Base-by-base conservation (phyloP, 2,888 invertebrate genomes). In the Drosophila merina region DNA sequence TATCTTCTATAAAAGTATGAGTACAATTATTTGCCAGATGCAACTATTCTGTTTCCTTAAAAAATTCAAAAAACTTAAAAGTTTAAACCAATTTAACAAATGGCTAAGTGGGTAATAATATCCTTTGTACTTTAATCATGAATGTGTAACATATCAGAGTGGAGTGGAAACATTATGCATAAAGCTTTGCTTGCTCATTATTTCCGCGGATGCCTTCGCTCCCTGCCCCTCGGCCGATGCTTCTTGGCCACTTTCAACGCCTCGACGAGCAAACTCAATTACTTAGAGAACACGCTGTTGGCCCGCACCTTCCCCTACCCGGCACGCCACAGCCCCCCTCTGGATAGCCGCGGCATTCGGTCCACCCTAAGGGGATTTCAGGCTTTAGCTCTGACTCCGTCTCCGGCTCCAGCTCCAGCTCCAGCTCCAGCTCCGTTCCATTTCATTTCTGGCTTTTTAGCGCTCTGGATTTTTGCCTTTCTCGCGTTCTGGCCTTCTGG, bases 221-320 rank as follows among this genome's bases (percentile, higher is more conserved):
- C 12, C 12, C 58, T 28, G 28, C n/a, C 3, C 28, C 28, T 28
- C 12, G 57, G 45, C 40, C 49, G 7, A 14, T 9, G 33, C 33
- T 60, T 38, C 60, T 30, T 36, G 36, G 30, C 47, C 51, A 66
- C 51, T 68, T 68, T 58, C 68, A 68, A 68, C 68, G 68, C 68
- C 67, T 69, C 52, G 44, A 36, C 68, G 40, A 47, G 54, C 54
- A 69, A 70, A 70, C 70, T 70, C 70, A 70, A 70, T 70, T 69
- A 70, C 70, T 70, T 68, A 70, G 69, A 47, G 68, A 68, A 68
- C 55, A 70, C 68, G 50, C 52, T 50, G 58, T 52, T 64, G 60
- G 3, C 38, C 59, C 55, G 42, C 57, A 58, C 49, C 49, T 62
- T 38, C 40, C 12, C 30, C 12, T 5, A 30, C 7, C n/a, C 20